Evolutionary conservation across 1,140 invertebrate species (phyloP).

Genomic region (Grapholita molesta): DNA sequence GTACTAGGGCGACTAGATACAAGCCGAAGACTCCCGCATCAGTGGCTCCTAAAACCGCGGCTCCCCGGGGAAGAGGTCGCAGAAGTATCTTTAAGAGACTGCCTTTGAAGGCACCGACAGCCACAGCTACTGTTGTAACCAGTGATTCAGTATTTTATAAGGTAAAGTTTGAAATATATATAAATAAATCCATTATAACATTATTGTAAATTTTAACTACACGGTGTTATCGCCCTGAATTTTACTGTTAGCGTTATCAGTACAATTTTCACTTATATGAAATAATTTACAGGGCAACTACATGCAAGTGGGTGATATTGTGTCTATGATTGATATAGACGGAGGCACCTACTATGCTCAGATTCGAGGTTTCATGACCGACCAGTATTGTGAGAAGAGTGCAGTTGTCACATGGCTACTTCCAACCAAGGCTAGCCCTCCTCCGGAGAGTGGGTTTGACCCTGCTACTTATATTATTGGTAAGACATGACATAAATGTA

Average conservation of each 20-base stretch:
- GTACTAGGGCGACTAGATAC: conserved; percentile 67
- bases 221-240: too few relatives aligned
- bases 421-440: conserved; percentile 90
- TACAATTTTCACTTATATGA: not conserved
- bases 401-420: conserved; percentile 95
- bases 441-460: conserved; percentile 88
- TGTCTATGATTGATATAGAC: conserved; percentile 89
- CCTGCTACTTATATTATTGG: conserved; percentile 95
- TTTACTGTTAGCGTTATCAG: too few relatives aligned
- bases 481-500: too few relatives aligned
- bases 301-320: conserved; percentile 94
- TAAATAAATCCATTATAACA: too few relatives aligned
- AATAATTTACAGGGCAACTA: conserved; percentile 83
- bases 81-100: conserved; percentile 89
- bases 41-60: conserved; percentile 46
- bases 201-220: too few relatives aligned
- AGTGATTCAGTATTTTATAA: conserved; percentile 91
- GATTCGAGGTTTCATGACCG: conserved; percentile 91
- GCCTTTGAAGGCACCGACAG: conserved; percentile 88
- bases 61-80: conserved; percentile 85
- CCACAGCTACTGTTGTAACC: conserved; percentile 89
- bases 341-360: conserved; percentile 93
- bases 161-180: conserved; percentile 77
- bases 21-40: conserved; percentile 62
- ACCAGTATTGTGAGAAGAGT: conserved; percentile 96